Evolutionary conservation across 2,113 vertebrate species (phyloP).

Genomic region (Etheostoma spectabile): DNA sequence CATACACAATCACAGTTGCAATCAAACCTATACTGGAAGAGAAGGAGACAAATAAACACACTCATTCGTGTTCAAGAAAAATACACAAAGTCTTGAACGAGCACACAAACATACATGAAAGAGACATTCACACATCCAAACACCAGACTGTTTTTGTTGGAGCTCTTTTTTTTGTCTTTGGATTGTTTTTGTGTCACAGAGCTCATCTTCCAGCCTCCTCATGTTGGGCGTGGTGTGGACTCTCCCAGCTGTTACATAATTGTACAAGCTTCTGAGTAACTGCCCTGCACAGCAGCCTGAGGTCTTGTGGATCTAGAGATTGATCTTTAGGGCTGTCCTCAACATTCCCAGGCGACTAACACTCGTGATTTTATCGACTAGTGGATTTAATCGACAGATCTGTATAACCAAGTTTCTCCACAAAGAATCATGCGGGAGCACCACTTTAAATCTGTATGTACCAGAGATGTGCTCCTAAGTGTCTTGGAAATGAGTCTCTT

Average conservation of each 20-base stretch:
- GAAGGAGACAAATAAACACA: constrained; percentile 1
- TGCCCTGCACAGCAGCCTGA: not conserved
- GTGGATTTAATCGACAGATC: too few relatives aligned
- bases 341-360: too few relatives aligned
- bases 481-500: too few relatives aligned
- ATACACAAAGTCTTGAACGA: constrained; percentile 6
- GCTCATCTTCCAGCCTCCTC: constrained; percentile 41
- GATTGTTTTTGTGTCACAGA: constrained; percentile 37
- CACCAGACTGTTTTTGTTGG: constrained; percentile 39
- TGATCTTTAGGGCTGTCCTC: not conserved
- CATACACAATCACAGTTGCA: constrained; percentile 2
- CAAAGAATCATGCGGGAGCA: too few relatives aligned
- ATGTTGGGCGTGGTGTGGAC: constrained; percentile 30
- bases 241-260: constrained; percentile 32
- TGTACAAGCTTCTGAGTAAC: constrained; percentile 1
- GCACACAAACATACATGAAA: constrained; percentile 4
- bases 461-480: too few relatives aligned
- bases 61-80: not conserved
- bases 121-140: constrained; percentile 12
- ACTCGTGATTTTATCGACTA: too few relatives aligned
- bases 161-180: not conserved
- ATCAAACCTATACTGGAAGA: constrained; percentile 6
- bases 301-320: constrained; percentile 15
- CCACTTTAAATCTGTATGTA: too few relatives aligned
- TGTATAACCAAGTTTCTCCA: too few relatives aligned